Percentiles rank a stretch among this genome's conserved stretches.
Evolutionary conservation across 2,888 invertebrate species (phyloP).

Genomic region (Phrixothrix hirtus): DNA sequence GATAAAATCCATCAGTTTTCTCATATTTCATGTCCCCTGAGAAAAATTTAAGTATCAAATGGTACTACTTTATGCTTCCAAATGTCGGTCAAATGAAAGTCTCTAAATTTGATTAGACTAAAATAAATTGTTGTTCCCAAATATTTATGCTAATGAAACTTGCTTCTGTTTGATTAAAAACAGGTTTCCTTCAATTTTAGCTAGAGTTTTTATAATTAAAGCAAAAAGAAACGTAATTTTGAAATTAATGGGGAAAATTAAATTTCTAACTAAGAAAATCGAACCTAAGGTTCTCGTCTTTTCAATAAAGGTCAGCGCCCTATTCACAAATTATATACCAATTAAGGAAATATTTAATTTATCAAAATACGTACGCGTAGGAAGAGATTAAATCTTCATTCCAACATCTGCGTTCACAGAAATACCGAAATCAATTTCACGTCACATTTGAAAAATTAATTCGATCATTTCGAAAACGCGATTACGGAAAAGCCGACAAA

Average conservation of each 20-base stretch:
- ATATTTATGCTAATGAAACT: background rate
- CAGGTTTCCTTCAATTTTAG: background rate
- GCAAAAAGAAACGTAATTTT: background rate
- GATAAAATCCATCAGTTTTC: no score
- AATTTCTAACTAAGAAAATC: background rate
- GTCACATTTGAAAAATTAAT: background rate
- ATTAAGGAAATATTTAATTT: background rate
- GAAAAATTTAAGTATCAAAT: no score
- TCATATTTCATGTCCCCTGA: no score
- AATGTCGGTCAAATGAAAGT: no score
- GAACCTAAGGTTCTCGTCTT: background rate
- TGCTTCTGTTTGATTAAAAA: no score
- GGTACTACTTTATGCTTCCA: no score
- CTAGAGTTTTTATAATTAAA: background rate
- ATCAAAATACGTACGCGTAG: background rate
- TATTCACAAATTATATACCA: background rate
- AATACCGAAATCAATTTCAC: background rate
- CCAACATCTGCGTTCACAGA: background rate
- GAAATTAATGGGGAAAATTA: background rate
- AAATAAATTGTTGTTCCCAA: background rate
- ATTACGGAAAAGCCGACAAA: slow-evolving; percentile 11
- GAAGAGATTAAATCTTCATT: background rate
- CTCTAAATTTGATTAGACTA: no score
- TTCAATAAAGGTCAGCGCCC: background rate
- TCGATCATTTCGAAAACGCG: background rate